Base-by-base conservation (phyloP, 2,113 vertebrate species). In the Oxyruncus cristatus region DNA sequence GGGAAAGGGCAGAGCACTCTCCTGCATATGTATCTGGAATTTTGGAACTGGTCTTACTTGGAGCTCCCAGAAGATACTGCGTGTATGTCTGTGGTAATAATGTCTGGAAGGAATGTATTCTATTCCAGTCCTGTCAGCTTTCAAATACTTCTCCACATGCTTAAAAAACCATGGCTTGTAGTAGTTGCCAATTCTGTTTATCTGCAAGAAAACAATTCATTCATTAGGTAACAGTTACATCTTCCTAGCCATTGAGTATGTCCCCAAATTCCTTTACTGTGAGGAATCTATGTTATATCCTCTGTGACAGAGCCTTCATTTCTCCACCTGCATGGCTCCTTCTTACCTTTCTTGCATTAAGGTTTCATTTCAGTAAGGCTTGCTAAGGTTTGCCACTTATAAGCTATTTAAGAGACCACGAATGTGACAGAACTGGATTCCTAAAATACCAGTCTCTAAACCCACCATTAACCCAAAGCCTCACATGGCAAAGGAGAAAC, bases 121-220 rank as follows among this genome's bases (percentile, higher is more conserved):
- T 20, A 98, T 97, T 73, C 98, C 99, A 33, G 88, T 93, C 14
- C 18, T 66, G 92, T 98, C 97, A 28, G 88, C 93, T 85, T 96
- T 98, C 96, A 99, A 97, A 96, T 98, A 99, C 24, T 98, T 97
- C 96, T 99, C 98, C 96, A 99, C 99, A 8, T 99, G 99, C 95
- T 99, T 99, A 68, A 99, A 99, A 98, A 99, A 99, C 99, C 99
- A 99, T 0, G 99, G 99, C 97, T 99, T 99, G 95, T 99, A 99
- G 98, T 99, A 99, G 88, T 96, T 98, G 42, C 99, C 99, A 76
- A 99, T 99, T 95, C 97, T 98, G 93, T 99, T 99, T 74, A 99
- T 97, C 99, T 99, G 87, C 32, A 83, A 94, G 59, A 88, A 93
- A 95, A 85, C 24, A 71, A 71, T 0, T 26, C 3, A 47, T 21